Percentiles rank a stretch among this genome's conserved stretches.
Evolutionary conservation across 2,113 vertebrate genomes (phyloP).

Genomic region (Lycaon pictus): DNA sequence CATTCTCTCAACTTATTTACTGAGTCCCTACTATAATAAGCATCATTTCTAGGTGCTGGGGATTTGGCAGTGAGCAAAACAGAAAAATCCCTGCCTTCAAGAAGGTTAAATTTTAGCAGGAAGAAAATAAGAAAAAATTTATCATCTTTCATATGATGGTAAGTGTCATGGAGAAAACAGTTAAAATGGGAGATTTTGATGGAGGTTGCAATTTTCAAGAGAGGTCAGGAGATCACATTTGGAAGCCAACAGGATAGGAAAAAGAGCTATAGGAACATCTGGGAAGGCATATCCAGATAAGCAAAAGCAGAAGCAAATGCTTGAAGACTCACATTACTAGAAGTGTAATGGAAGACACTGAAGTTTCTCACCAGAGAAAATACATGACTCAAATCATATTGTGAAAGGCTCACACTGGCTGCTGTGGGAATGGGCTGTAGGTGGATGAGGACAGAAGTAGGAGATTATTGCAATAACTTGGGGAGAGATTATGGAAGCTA

Average conservation of each 20-base stretch:
- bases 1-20: neutral
- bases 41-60: neutral
- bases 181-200: neutral
- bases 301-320: neutral
- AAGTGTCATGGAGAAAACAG: neutral
- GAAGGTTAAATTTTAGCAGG: neutral
- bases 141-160: neutral
- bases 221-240: neutral
- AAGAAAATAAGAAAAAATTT: slow-evolving; percentile 33
- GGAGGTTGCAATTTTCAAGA: neutral
- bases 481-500: neutral
- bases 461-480: neutral
- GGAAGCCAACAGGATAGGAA: neutral
- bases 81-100: neutral
- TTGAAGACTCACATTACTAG: neutral
- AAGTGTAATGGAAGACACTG: neutral
- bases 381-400: neutral
- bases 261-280: neutral
- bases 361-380: neutral
- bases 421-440: neutral
- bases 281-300: neutral
- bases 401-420: neutral
- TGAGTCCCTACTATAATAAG: neutral
- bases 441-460: neutral
- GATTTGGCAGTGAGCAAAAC: neutral